Evolutionary conservation across 2,797 vertebrate genomes (phyloP).

Genomic region (Pseudopleuronectes americanus): DNA sequence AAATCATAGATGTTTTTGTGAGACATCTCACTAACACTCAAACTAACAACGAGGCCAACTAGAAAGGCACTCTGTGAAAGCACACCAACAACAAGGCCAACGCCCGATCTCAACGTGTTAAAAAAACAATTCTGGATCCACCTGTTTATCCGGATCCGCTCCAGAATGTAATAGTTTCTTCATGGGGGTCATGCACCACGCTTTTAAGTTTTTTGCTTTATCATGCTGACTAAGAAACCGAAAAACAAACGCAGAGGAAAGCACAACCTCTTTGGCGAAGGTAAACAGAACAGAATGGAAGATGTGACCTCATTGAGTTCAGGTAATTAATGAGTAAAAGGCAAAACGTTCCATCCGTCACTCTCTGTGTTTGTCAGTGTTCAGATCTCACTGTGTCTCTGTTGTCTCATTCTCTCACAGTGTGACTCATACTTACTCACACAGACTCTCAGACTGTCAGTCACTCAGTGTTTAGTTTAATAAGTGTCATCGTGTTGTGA

Average conservation of each 20-base stretch:
- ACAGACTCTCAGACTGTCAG: conserved; percentile 20
- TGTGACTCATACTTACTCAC: conserved; percentile 51
- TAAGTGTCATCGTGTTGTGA: conserved; percentile 67
- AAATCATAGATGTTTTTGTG: background rate
- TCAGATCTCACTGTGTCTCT: conserved; percentile 1
- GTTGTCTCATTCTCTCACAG: conserved; percentile 33
- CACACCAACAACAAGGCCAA: no score
- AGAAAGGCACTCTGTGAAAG: no score
- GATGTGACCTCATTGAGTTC: background rate
- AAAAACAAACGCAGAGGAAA: no score
- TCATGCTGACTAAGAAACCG: no score
- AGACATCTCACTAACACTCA: background rate
- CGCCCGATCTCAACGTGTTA: no score
- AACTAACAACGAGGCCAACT: background rate
- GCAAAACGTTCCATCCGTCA: background rate
- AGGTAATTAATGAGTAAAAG: background rate
- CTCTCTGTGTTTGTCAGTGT: background rate
- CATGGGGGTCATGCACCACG: no score
- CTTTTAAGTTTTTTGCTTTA: no score
- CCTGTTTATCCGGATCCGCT: no score
- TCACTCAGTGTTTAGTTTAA: conserved; percentile 37
- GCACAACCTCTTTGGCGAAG: no score
- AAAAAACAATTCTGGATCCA: no score
- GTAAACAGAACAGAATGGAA: background rate
- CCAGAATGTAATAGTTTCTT: no score